phyloP scores from a whole-genome alignment of 2,797 vertebrate genomes.

The Telmatherina bonti region DNA sequence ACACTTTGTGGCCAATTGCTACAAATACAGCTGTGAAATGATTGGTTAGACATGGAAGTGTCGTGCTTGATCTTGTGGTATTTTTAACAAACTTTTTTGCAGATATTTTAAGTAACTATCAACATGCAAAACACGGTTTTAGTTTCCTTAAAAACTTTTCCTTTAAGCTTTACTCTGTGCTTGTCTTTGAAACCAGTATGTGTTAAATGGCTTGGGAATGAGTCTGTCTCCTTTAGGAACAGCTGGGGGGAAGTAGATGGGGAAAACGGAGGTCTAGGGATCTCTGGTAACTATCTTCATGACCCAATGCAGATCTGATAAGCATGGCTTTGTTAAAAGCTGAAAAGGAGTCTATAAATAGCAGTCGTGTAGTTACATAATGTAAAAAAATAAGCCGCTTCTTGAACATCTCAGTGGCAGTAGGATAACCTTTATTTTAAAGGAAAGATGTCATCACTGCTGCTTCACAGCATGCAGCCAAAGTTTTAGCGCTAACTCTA shows the following conservation, averaged over 20 bases:
- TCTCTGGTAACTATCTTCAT: too few relatives aligned
- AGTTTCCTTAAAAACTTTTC: too few relatives aligned
- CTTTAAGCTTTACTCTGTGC: too few relatives aligned
- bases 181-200: too few relatives aligned
- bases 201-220: too few relatives aligned
- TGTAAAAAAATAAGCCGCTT: slow-evolving; percentile 45
- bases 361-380: slow-evolving; percentile 35
- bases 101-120: too few relatives aligned
- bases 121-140: too few relatives aligned
- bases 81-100: too few relatives aligned
- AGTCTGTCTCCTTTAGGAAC: too few relatives aligned
- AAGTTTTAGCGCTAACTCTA: slow-evolving; percentile 42
- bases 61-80: too few relatives aligned
- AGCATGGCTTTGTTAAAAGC: not conserved
- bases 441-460: slow-evolving; percentile 40
- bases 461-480: slow-evolving; percentile 34
- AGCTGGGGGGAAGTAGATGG: too few relatives aligned
- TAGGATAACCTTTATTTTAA: slow-evolving; percentile 52
- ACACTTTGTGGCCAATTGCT: not conserved
- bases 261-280: too few relatives aligned
- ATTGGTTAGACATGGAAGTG: not conserved
- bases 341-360: slow-evolving; percentile 43
- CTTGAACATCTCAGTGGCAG: slow-evolving; percentile 20
- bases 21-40: not conserved
- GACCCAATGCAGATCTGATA: not conserved